phyloP scores from a whole-genome alignment of 2,797 vertebrate species.

The Poeciliopsis paucimaculata region DNA sequence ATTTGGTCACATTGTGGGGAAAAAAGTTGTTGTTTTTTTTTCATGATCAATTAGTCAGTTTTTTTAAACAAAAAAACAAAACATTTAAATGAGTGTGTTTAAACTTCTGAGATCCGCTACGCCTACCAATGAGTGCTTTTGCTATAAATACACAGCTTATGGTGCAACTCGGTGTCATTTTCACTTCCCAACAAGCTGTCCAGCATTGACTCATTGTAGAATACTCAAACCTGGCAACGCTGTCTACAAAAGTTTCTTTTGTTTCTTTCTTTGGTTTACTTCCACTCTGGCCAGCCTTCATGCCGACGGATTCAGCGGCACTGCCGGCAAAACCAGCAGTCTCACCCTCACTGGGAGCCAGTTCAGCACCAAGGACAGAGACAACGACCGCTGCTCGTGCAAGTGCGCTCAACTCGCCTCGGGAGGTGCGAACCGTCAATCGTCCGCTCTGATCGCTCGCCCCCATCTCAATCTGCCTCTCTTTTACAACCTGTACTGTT shows the following conservation, averaged over 20 bases:
- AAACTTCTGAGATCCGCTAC: neutral
- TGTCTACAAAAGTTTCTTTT: slow-evolving; percentile 5
- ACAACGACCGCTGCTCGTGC: slow-evolving; percentile 83
- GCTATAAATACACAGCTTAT: neutral
- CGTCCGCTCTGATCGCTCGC: neutral
- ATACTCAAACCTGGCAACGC: neutral
- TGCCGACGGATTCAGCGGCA: slow-evolving; percentile 76
- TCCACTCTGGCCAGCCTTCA: slow-evolving; percentile 67
- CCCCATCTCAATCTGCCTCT: slow-evolving; percentile 27
- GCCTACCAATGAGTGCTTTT: neutral
- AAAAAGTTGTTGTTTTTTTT: neutral
- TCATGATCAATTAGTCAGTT: neutral
- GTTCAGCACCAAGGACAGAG: slow-evolving; percentile 87
- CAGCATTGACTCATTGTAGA: neutral
- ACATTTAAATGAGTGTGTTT: neutral
- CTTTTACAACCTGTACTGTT: slow-evolving; percentile 31
- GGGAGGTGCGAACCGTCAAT: slow-evolving; percentile 71
- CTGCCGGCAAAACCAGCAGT: slow-evolving; percentile 83
- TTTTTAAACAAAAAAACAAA: neutral
- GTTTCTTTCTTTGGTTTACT: neutral
- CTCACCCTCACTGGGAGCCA: slow-evolving; percentile 78
- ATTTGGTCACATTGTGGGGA: neutral
- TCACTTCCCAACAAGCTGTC: neutral
- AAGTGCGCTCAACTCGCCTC: slow-evolving; percentile 83
- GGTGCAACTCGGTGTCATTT: neutral